Evolutionary conservation across 2,888 invertebrate species (phyloP).

Genomic region (Osedax fenrisi): DNA sequence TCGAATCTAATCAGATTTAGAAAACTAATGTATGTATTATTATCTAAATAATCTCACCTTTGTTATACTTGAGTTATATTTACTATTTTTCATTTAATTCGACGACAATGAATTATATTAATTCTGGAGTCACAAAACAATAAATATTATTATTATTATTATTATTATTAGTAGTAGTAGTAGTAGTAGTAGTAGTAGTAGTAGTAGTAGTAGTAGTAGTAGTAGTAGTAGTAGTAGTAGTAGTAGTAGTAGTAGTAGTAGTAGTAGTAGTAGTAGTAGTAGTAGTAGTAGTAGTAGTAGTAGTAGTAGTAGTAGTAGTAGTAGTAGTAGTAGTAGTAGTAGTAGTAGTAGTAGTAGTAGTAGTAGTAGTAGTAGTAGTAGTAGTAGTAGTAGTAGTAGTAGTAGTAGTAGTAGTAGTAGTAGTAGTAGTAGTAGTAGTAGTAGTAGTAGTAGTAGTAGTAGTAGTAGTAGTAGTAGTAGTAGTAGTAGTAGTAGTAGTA

Average conservation of each 20-base stretch:
- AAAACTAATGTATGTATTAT: no score
- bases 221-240: not conserved
- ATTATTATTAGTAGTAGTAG: no score
- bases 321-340: not conserved
- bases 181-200: not conserved
- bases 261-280: not conserved
- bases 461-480: conserved; percentile 10
- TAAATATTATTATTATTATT: no score
- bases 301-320: not conserved
- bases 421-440: not conserved
- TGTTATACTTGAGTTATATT: no score
- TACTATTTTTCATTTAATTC: no score
- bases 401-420: not conserved
- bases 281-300: not conserved
- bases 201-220: not conserved
- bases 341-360: not conserved
- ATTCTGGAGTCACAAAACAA: no score
- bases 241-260: conserved; percentile 2
- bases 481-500: conserved; percentile 10
- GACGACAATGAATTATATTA: no score
- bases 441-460: conserved; percentile 4
- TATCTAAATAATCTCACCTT: no score
- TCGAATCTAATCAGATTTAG: no score
- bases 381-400: not conserved
- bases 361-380: not conserved